Conservation (phyloP, 1,140 invertebrate species). For the Oreohelix idahoensis region DNA sequence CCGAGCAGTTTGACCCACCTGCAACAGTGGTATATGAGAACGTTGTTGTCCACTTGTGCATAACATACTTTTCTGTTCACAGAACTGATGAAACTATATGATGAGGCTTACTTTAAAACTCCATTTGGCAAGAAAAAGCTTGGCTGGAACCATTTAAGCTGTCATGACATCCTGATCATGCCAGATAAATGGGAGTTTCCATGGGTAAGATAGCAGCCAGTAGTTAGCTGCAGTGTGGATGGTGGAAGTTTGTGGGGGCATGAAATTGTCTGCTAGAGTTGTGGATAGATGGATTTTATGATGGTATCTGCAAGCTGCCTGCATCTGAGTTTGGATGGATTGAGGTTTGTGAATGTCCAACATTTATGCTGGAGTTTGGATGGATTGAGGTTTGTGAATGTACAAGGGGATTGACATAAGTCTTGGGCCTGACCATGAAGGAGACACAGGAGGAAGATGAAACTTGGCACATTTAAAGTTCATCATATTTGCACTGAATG, state of each 20-base stretch:
- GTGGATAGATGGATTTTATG: background rate
- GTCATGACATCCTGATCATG: slow-evolving; percentile 70
- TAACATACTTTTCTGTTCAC: background rate
- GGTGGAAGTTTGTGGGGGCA: background rate
- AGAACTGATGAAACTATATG: background rate
- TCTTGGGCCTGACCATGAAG: too few species aligned
- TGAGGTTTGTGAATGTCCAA: too few species aligned
- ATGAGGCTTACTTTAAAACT: slow-evolving; percentile 21
- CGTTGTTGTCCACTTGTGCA: too few species aligned
- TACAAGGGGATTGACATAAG: too few species aligned
- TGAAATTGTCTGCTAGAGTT: background rate
- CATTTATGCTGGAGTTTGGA: too few species aligned
- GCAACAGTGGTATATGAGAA: too few species aligned
- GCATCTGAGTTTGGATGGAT: too few species aligned
- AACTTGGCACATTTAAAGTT: too few species aligned
- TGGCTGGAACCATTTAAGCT: slow-evolving; percentile 68
- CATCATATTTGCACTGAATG: too few species aligned
- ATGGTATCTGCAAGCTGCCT: too few species aligned
- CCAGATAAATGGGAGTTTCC: slow-evolving; percentile 75
- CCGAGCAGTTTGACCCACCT: too few species aligned
- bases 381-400: too few species aligned
- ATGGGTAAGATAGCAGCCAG: slow-evolving; percentile 63
- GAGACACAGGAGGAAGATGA: background rate
- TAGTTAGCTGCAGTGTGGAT: background rate
- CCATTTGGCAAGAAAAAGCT: slow-evolving; percentile 16